Conservation (phyloP, 2,888 invertebrate genomes). For the Volucella inanis region DNA sequence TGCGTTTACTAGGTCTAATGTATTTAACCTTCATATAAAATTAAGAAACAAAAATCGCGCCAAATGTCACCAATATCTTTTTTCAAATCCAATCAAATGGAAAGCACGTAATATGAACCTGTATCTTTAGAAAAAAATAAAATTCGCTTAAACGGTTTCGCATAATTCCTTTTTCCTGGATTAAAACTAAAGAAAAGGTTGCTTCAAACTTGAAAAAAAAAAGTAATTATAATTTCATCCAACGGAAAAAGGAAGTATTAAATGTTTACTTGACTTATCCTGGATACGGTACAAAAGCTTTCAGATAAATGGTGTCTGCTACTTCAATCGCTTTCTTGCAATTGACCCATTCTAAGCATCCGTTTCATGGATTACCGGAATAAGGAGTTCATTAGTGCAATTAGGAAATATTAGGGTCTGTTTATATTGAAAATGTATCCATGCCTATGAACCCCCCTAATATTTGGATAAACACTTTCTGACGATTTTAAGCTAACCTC, state of each 20-base stretch:
- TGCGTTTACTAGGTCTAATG: no score
- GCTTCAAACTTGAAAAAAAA: neutral
- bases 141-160: neutral
- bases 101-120: no score
- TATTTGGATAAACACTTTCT: slow-evolving; percentile 5
- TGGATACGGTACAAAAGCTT: neutral
- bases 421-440: slow-evolving; percentile 19
- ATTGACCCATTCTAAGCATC: neutral
- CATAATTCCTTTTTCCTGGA: neutral
- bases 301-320: neutral
- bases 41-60: no score
- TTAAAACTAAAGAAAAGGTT: neutral
- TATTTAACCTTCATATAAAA: no score
- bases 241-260: neutral
- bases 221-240: no score
- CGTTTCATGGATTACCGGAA: neutral
- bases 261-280: neutral
- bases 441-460: neutral
- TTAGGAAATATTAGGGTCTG: slow-evolving; percentile 17
- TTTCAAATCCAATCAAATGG: no score
- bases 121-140: neutral
- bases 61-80: no score
- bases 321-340: neutral
- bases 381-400: slow-evolving; percentile 19
- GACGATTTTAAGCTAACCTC: neutral